A percentile compares a stretch with the other conserved stretches of the same genome.
phyloP scores from a whole-genome alignment of 2,797 vertebrate species.

The Sebastiscus tertius region DNA sequence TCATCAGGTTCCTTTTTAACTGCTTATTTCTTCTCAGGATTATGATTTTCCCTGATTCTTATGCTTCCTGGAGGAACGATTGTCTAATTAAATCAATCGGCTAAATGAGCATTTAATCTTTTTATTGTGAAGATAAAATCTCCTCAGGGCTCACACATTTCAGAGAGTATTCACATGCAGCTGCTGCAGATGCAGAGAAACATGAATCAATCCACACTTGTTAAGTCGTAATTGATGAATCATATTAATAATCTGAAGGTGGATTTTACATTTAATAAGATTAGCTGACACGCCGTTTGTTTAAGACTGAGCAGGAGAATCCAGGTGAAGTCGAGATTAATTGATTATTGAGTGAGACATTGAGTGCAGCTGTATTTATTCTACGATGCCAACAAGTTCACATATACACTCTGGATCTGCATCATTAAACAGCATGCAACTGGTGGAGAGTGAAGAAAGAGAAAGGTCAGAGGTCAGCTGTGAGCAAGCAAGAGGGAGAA shows the following conservation, averaged over 20 bases:
- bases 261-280: neutral
- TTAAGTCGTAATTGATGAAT: neutral
- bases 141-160: neutral
- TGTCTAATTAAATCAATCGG: neutral
- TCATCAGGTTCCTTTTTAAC: neutral
- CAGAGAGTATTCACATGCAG: neutral
- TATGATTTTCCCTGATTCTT: neutral
- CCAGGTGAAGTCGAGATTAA: neutral
- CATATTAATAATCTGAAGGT: neutral
- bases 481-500: neutral
- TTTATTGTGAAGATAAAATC: neutral
- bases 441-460: neutral
- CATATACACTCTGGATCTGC: neutral
- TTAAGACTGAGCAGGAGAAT: neutral
- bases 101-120: constrained; percentile 6
- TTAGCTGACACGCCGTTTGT: neutral
- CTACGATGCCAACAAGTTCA: neutral
- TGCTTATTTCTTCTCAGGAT: neutral
- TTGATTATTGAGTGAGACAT: neutral
- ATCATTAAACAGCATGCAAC: neutral
- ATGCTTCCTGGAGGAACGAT: neutral
- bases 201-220: neutral
- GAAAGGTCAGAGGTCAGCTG: neutral
- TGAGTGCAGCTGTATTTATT: constrained; percentile 14
- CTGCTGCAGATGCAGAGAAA: neutral